phyloP scores from a whole-genome alignment of 2,888 invertebrate species.

The Nymphalis c-album region DNA sequence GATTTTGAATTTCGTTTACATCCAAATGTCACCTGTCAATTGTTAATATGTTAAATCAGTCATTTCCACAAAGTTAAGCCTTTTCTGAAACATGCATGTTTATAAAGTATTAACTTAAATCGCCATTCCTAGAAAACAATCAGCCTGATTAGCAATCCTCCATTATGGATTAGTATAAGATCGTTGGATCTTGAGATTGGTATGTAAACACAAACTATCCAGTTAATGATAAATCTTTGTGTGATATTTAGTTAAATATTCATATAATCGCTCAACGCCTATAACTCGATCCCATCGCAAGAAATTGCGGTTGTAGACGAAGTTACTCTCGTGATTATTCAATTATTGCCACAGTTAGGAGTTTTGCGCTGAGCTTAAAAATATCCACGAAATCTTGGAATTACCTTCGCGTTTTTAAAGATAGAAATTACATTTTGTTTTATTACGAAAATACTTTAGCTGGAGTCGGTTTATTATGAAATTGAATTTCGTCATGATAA shows the following conservation, averaged over 20 bases:
- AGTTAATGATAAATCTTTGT: no score
- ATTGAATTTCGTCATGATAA: constrained; percentile 33
- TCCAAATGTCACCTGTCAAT: no score
- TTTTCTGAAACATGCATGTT: no score
- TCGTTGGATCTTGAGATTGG: no score
- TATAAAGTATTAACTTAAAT: no score
- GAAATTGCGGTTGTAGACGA: constrained; percentile 44
- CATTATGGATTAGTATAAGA: no score
- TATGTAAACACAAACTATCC: no score
- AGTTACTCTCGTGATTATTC: constrained; percentile 54
- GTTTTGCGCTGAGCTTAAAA: constrained; percentile 38
- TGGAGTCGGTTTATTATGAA: constrained; percentile 29
- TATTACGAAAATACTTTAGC: constrained; percentile 33
- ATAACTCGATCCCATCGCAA: constrained; percentile 37
- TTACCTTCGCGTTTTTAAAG: constrained; percentile 33
- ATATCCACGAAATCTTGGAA: constrained; percentile 38
- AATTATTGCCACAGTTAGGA: constrained; percentile 49
- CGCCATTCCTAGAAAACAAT: no score
- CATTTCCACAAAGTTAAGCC: no score
- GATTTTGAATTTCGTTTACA: no score
- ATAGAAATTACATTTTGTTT: constrained; percentile 37
- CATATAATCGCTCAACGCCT: constrained; percentile 14
- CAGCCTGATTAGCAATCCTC: no score
- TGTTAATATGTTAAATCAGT: no score
- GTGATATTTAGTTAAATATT: neutral